Evolutionary conservation across 1,140 invertebrate species (phyloP).

Genomic region (Heliconius melpomene): DNA sequence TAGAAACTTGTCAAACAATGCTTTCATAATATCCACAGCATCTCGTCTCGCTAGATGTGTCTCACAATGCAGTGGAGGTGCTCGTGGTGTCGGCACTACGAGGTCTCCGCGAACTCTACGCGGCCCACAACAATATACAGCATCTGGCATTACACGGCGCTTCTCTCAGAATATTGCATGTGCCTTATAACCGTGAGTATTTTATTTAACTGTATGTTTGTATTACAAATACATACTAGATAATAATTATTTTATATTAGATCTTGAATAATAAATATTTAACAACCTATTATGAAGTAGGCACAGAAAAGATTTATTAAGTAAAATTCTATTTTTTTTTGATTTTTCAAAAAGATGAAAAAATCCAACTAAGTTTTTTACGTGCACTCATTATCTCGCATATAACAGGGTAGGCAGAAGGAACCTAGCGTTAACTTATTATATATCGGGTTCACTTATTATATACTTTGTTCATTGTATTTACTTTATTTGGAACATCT

Average conservation of each 20-base stretch:
- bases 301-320: too few species aligned
- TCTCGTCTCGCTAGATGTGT: slow-evolving; percentile 84
- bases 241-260: neutral
- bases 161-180: slow-evolving; percentile 57
- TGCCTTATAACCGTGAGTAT: slow-evolving; percentile 68
- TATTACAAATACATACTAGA: neutral
- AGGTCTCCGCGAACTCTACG: slow-evolving; percentile 84
- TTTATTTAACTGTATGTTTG: neutral
- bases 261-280: too few species aligned
- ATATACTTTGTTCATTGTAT: too few species aligned
- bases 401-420: too few species aligned
- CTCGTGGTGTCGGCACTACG: slow-evolving; percentile 85
- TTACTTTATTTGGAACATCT: neutral
- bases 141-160: slow-evolving; percentile 84
- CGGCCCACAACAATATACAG: slow-evolving; percentile 84
- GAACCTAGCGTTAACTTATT: too few species aligned
- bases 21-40: slow-evolving; percentile 57
- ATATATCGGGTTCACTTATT: too few species aligned
- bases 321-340: too few species aligned
- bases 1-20: neutral
- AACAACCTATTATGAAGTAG: too few species aligned
- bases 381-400: too few species aligned
- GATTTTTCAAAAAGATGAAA: too few species aligned
- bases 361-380: too few species aligned
- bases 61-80: slow-evolving; percentile 85